Conservation (phyloP, 2,797 vertebrate species). For the Sciaenops ocellatus region DNA sequence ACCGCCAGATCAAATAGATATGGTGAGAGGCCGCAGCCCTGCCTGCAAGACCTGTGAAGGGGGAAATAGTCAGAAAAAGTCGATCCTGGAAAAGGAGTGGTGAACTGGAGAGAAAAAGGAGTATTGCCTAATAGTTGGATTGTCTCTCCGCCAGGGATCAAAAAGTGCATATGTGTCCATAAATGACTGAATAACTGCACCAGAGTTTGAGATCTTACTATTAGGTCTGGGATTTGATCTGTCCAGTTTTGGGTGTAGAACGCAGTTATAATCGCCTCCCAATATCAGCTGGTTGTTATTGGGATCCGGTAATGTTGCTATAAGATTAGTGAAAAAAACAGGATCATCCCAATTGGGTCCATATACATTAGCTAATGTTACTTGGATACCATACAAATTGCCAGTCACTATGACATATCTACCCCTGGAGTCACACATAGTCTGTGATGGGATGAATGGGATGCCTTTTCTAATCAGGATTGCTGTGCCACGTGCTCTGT, state of each 20-base stretch:
- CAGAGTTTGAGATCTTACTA: constrained; percentile 13
- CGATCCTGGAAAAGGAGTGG: too few relatives aligned
- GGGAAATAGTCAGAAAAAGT: too few relatives aligned
- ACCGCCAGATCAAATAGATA: too few relatives aligned
- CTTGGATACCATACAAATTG: too few relatives aligned
- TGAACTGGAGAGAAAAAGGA: background rate
- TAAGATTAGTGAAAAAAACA: background rate
- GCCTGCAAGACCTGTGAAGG: too few relatives aligned
- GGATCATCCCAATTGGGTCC: too few relatives aligned
- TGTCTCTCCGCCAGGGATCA: constrained; percentile 15
- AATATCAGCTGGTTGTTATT: constrained; percentile 1
- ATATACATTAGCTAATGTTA: too few relatives aligned
- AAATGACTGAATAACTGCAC: background rate
- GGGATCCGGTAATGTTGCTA: background rate
- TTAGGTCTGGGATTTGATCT: constrained; percentile 6
- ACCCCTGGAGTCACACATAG: too few relatives aligned
- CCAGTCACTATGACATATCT: too few relatives aligned
- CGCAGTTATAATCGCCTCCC: constrained; percentile 24
- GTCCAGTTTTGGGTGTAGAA: constrained; percentile 7
- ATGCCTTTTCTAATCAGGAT: too few relatives aligned
- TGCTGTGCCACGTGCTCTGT: too few relatives aligned
- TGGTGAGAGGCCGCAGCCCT: background rate
- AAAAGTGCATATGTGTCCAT: constrained; percentile 4
- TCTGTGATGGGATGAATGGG: too few relatives aligned
- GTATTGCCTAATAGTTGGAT: constrained; percentile 13